A percentile compares a stretch with the other conserved stretches of the same genome.
phyloP scores from a whole-genome alignment of 2,113 vertebrate genomes.

The Lophura nycthemera region DNA sequence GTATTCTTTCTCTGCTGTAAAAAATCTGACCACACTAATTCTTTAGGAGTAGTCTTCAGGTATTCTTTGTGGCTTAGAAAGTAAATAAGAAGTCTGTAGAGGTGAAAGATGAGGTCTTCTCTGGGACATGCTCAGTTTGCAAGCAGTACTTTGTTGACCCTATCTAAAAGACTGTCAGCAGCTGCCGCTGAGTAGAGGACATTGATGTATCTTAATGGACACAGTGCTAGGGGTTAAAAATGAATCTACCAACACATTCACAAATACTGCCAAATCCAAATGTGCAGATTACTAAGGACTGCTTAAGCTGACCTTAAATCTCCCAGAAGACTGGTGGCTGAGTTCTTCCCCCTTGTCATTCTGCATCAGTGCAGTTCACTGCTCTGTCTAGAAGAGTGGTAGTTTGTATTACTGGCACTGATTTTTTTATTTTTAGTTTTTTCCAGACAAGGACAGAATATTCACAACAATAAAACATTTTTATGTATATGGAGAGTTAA shows the following conservation, averaged over 20 bases:
- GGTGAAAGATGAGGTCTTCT: not conserved
- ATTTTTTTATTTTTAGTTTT: not conserved
- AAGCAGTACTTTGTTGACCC: not conserved
- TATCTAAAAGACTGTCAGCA: not conserved
- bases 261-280: not conserved
- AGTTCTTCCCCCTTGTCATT: not conserved
- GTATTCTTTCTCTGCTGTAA: not conserved
- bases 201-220: not conserved
- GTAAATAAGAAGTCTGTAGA: not conserved
- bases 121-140: not conserved
- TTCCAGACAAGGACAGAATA: not conserved
- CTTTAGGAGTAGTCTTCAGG: not conserved
- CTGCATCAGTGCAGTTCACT: not conserved
- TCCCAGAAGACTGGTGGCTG: not conserved
- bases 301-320: not conserved
- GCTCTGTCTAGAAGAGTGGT: not conserved
- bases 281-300: not conserved
- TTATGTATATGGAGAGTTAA: not conserved
- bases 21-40: not conserved
- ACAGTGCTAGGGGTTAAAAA: not conserved
- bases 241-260: not conserved
- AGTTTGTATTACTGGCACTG: not conserved
- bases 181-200: not conserved
- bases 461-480: constrained; percentile 24
- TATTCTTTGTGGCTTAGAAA: not conserved